Conservation (phyloP, 2,888 invertebrate species). For the Aleiodes alternator region DNA sequence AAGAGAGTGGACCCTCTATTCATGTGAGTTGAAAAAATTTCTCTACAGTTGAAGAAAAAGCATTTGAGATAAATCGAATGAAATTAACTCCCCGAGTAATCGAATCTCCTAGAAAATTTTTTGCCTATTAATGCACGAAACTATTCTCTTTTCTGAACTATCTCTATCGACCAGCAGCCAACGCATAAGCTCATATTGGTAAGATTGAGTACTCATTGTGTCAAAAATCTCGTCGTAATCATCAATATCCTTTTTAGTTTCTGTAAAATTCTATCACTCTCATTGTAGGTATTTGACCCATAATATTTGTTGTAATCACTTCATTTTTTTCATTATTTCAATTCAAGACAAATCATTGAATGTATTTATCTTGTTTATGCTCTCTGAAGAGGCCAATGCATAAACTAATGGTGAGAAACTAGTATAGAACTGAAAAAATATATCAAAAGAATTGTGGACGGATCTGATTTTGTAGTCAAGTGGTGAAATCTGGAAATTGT, state of each 20-base stretch:
- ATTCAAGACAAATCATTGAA: not conserved
- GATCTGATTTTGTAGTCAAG: not conserved
- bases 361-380: constrained; percentile 46
- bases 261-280: not conserved
- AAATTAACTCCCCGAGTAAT: constrained; percentile 24
- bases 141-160: constrained; percentile 60
- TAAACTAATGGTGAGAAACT: constrained; percentile 72
- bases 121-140: constrained; percentile 59
- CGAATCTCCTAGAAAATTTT: constrained; percentile 31
- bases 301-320: constrained; percentile 13
- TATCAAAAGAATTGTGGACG: not conserved
- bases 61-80: constrained; percentile 11
- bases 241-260: constrained; percentile 16
- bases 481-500: too few species aligned
- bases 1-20: constrained; percentile 87
- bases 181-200: constrained; percentile 67
- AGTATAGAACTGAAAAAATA: not conserved
- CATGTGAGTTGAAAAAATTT: constrained; percentile 83
- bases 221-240: constrained; percentile 29
- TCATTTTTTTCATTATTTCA: not conserved
- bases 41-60: not conserved
- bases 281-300: constrained; percentile 17
- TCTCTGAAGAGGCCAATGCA: constrained; percentile 70
- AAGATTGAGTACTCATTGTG: constrained; percentile 56
- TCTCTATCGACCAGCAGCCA: constrained; percentile 60